phyloP scores from a whole-genome alignment of 2,888 invertebrate genomes.

The Galeruca laticollis region DNA sequence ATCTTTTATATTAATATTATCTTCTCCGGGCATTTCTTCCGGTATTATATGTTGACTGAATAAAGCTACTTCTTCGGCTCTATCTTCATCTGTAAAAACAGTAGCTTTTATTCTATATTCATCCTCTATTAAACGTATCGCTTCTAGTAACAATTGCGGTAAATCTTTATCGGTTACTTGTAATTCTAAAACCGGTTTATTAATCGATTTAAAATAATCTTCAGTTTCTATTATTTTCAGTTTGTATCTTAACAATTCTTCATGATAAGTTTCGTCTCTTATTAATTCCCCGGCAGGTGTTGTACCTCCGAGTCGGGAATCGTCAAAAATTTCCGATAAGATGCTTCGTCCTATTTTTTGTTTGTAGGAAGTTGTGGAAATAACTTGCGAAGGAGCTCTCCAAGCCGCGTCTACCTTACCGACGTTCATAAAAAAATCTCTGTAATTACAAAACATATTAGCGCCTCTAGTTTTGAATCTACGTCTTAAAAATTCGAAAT shows the following conservation, averaged over 20 bases:
- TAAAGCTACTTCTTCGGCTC: conserved; percentile 68
- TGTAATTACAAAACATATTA: conserved; percentile 56
- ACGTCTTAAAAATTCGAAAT: conserved; percentile 63
- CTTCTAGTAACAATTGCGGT: conserved; percentile 56
- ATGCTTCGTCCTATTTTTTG: conserved; percentile 41
- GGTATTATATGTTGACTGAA: conserved; percentile 66
- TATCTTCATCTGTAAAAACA: conserved; percentile 67
- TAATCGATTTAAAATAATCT: conserved; percentile 53
- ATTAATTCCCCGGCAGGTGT: conserved; percentile 1
- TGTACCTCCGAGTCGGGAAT: conserved; percentile 16
- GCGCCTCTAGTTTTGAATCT: conserved; percentile 52
- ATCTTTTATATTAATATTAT: conserved; percentile 59
- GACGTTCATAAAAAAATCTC: conserved; percentile 56
- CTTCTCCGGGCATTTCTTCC: conserved; percentile 61
- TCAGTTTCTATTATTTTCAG: conserved; percentile 52
- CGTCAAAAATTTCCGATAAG: conserved; percentile 49
- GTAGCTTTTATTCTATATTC: conserved; percentile 66
- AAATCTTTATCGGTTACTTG: conserved; percentile 55
- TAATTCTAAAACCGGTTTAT: conserved; percentile 49
- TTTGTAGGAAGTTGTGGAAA: conserved; percentile 39
- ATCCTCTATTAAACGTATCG: conserved; percentile 57
- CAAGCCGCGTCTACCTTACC: conserved; percentile 57
- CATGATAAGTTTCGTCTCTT: conserved; percentile 42
- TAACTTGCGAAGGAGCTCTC: conserved; percentile 50
- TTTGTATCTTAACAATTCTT: conserved; percentile 50